Evolutionary conservation across 2,888 invertebrate genomes (phyloP), one percentile per base, ranked within the genome.

Genomic region (Steinernema carpocapsae): DNA sequence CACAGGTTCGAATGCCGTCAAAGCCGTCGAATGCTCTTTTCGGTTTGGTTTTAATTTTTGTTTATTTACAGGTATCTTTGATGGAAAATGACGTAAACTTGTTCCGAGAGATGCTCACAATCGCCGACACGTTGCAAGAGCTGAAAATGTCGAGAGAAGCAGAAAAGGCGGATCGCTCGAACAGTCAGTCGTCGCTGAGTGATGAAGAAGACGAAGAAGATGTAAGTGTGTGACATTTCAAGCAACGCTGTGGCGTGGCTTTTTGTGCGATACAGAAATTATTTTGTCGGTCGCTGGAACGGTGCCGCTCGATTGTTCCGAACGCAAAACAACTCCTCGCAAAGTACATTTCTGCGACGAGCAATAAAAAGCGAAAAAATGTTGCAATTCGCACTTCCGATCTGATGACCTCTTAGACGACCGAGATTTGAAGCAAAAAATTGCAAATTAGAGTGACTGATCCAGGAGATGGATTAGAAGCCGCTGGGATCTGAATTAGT

Each of bases 81-180:
- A 84, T 87, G 85, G 87, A 87, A 76, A 86, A 85, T 77, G 87
- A 87, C 79, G 82, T 87, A 76, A 76, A 76, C n/a, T 79, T 87
- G 74, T 78, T 87, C 76, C 81, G 85, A 74, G 85, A 87, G 76
- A 81, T 87, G 70, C 78, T 87, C 72, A 77, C 79, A 46, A 79
- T 87, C 51, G 83, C 83, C 48, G 86, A 86, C 56, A 77, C 78
- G 19, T 71, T 80, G 37, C 75, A 76, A 43, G 78, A 80, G 46
- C 51, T 80, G 22, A 73, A 77, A 22, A 56, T 72, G 46, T 70
- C 74, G 29, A 45, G 51, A 37, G 56, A 74, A 29, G 43, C 26
- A 48, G n/a, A 14, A 45, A 51, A 32, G 45, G 52, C 51, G 42
- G 51, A 52, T 42, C 45, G 71, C 56, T 24, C 37, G 48, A 73